Base-by-base conservation (phyloP, 1,140 invertebrate genomes). In the Maniola jurtina region DNA sequence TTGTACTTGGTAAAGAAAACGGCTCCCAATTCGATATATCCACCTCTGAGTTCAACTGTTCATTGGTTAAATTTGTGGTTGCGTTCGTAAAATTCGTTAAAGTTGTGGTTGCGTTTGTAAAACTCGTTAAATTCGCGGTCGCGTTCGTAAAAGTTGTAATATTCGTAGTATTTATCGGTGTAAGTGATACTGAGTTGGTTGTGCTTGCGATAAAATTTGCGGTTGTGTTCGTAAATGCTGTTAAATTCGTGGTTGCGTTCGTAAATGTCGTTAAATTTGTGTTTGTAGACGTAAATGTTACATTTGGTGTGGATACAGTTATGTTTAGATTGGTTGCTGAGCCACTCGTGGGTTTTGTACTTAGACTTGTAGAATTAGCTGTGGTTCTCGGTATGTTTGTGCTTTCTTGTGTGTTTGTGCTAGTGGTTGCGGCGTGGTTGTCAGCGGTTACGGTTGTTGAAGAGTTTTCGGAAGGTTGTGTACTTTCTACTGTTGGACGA, bases 21-120 rank as follows among this genome's bases (percentile, higher is more conserved):
- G 73, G 42, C 2, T 86, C 86, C 85, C 86, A 88, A 14, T 78
- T 79, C 0, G 85, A 86, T 68, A 87, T 87, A 42, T 87, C 86
- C 1, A 85, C 67, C 6, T 75, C 67, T 16, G 60, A 9, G 25
- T 34, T 38, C 47, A 42, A 33, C 56, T 65, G 64, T 25, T 63
- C 47, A 34, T 64, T 60, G 10, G 61, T 59, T 5, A 63, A 63
- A 45, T n/a, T 63, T n/a, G 48, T 61, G n/a, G 61, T n/a, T 7
- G 13, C 58, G 40, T 25, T 14, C 2, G 38, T 65, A 33, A 35
- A 56, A 7, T 14, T 25, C n/a, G 52, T 33, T 35, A 16, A 10
- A 35, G 6, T 56, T 33, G 13, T 57, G 56, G 61, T 48, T 40
- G 45, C 45, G 8, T 25, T 52, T 35, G 33, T 5, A 11, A 14